Evolutionary conservation across 1,140 invertebrate species (phyloP), one percentile per base, ranked within the genome.

Genomic region (Drosophila lacteicornis): DNA sequence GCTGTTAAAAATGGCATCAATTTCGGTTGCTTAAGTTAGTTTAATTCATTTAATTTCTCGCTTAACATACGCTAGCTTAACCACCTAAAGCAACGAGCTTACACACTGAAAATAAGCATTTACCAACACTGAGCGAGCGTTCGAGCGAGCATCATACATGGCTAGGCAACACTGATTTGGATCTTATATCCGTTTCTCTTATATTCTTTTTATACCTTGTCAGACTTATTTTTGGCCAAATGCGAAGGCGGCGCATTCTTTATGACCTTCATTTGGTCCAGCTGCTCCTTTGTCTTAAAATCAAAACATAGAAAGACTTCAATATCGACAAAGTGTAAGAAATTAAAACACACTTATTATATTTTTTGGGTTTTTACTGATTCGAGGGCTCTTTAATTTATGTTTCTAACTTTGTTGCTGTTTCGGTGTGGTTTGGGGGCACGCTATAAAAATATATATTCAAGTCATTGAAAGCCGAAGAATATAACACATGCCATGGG

Each of bases 221-320:
- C 96, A 8, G 97, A 97, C 93, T 96, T 97, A 85, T 95, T 97
- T 95, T 96, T 97, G 93, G 95, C 95, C 92, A 96, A 93, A 94
- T 97, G 95, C 82, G 96, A 97, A 25, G 97, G 96, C 79, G 96
- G 96, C 57, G 96, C 96, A 94, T 96, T 95, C 92, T 96, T 95
- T 68, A 97, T 94, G 82, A 95, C 94, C 92, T 96, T 94, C 94
- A 97, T 95, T 87, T 96, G 94, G 91, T 95, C 95, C 93, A 97
- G 95, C 94, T 97, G 97, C 74, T 95, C 92, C 91, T 92, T 92
- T 47, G 84, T 92, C 91, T 92, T 82, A 30, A 59, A 78, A 50
- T 80, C 45, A 57, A 56, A 59, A 67, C 55, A 73, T 9, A 75
- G n/a, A 81, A 53, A 67, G 42, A 30, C 43, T n/a, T 57, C 47